Evolutionary conservation across 2,888 invertebrate genomes (phyloP), one percentile per base, ranked within the genome.

Genomic region (Melanotus villosus): DNA sequence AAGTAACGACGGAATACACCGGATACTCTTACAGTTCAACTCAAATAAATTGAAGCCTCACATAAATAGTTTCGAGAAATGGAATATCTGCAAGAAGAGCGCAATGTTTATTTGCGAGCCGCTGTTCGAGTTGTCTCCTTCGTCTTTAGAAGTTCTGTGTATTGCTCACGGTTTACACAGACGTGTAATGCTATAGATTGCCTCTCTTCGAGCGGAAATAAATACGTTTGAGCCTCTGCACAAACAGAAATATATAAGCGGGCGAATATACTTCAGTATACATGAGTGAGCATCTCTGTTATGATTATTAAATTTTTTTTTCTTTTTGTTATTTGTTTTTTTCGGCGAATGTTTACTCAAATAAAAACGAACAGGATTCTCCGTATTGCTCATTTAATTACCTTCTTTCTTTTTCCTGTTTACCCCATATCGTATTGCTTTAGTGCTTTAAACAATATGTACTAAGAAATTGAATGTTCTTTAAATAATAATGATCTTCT

Each of bases 51-150:
- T 65, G 65, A 58, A 65, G 65, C 65, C 58, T 45, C 34, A 47
- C 52, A 62, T 56, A 67, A 56, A 68, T 63, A 64, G 58, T 64
- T 64, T 68, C 41, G 52, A 36, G 68, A 68, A 58, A 57, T 63
- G 47, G 68, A 64, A 68, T 64, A 64, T 64, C 64, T 64, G 57
- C 56, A 60, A 64, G 57, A 47, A 64, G 36, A 65, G 56, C 47
- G 63, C 64, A 68, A 68, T 64, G 64, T 68, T 68, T 68, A 68
- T 64, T 68, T 58, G 58, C 47, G 50, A 68, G 57, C 58, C 58
- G 64, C 50, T 68, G 68, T 68, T 64, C 38, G 43, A 62, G 58
- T 68, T 68, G 57, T 68, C 68, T 60, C 57, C 50, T 50, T 18
- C 68, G 43, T 68, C 58, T 68, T 68, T 64, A 50, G 32, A 64